Base-by-base conservation (phyloP, 2,113 vertebrate species). In the Malurus elegans region DNA sequence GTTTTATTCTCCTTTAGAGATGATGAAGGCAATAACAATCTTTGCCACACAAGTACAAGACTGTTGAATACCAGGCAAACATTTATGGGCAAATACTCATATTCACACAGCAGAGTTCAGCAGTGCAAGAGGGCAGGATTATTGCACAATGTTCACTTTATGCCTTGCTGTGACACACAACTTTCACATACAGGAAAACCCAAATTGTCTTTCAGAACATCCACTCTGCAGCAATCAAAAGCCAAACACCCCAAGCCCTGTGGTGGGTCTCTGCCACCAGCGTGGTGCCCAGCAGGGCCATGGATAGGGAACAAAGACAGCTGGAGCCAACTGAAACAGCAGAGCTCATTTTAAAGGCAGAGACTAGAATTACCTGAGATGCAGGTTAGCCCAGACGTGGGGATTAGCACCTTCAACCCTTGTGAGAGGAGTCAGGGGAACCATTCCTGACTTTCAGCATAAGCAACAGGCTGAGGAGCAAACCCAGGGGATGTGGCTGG, bases 331-430 rank as follows among this genome's bases (percentile, higher is more conserved):
- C 0, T 56, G 31, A 66, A 94, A 94, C 1, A 1, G 18, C 29
- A 28, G 32, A 71, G 66, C 6, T 83, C 45, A 58, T 47, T 92
- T 51, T 79, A 64, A 71, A 58, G 44, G 53, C 71, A 92, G 32
- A 67, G 58, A 82, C 28, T 94, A 93, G 93, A 76, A 82, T 71
- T 78, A 88, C 56, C 94, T n/a, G 62, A 80, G 70, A 65, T 89
- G 82, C 79, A 70, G 78, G 53, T 47, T 14, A 75, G 79, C 86
- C 86, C 76, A 53, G 91, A 71, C 1, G 0, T 5, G 2, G 51
- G 80, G 76, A 94, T 84, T 90, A 87, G 69, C 74, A 84, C 47
- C 64, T 76, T 40, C 58, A 56, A 2, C 23, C 38, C 31, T 36
- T 26, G 38, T 79, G 90, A 89, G 47, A 85, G 60, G n/a, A 74